Conservation (phyloP, 2,113 vertebrate genomes). For the Cariama cristata region DNA sequence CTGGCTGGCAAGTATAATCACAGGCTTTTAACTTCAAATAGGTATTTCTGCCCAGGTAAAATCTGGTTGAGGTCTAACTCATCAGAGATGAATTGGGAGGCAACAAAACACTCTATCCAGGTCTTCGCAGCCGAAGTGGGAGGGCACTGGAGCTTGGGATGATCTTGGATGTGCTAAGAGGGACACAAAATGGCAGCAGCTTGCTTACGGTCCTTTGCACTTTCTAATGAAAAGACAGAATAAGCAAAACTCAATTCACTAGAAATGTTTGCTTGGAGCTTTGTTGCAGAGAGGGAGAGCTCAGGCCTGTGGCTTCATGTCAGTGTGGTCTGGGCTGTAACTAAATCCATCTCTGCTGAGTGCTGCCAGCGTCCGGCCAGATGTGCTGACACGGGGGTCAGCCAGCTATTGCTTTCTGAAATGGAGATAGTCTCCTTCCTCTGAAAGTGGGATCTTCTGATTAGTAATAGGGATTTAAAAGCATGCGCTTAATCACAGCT, state of each 20-base stretch:
- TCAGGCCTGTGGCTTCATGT: background rate
- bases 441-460: background rate
- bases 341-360: background rate
- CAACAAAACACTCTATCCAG: background rate
- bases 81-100: background rate
- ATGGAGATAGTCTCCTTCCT: background rate
- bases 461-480: background rate
- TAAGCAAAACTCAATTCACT: background rate
- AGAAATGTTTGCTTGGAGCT: background rate
- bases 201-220: background rate
- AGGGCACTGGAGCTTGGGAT: background rate
- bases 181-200: background rate
- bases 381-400: background rate
- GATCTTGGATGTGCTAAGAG: background rate
- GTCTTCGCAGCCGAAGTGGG: background rate
- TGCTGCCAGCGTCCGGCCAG: background rate
- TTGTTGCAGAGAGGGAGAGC: background rate
- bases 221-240: background rate
- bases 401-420: background rate
- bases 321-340: background rate
- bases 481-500: background rate
- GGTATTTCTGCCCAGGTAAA: constrained; percentile 72
- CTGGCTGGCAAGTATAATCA: constrained; percentile 73
- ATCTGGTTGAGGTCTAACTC: constrained; percentile 55
- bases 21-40: constrained; percentile 50